Evolutionary conservation across 2,888 invertebrate species (phyloP).

Genomic region (Lepidochitona cinerea): DNA sequence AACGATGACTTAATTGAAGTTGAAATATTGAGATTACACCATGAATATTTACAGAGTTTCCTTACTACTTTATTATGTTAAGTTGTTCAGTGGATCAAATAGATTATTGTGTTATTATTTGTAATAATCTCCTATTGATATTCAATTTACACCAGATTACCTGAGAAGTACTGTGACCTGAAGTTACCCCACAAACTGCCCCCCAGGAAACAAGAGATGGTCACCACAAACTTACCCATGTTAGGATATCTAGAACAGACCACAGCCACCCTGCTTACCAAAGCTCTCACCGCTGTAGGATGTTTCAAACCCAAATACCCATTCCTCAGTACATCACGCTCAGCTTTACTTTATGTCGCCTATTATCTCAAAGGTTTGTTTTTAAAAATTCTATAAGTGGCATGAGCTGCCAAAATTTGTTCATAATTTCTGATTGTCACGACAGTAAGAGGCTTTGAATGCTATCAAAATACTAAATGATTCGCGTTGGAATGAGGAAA

Average conservation of each 20-base stretch:
- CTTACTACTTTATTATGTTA: no score
- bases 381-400: background rate
- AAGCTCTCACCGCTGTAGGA: slow-evolving; percentile 68
- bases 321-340: slow-evolving; percentile 65
- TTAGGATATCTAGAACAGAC: slow-evolving; percentile 71
- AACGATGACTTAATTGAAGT: no score
- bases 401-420: no score
- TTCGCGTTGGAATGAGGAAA: no score
- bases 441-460: no score
- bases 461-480: background rate
- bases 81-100: no score
- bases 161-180: slow-evolving; percentile 67
- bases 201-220: slow-evolving; percentile 61
- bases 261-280: slow-evolving; percentile 63
- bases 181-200: slow-evolving; percentile 70
- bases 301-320: slow-evolving; percentile 71
- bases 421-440: no score
- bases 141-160: slow-evolving; percentile 67
- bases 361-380: slow-evolving; percentile 70
- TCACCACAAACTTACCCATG: slow-evolving; percentile 65
- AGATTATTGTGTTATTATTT: background rate
- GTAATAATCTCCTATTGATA: background rate
- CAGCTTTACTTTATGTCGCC: slow-evolving; percentile 69
- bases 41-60: no score
- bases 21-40: no score